phyloP scores from a whole-genome alignment of 2,113 vertebrate genomes.

The Chitala chitala region DNA sequence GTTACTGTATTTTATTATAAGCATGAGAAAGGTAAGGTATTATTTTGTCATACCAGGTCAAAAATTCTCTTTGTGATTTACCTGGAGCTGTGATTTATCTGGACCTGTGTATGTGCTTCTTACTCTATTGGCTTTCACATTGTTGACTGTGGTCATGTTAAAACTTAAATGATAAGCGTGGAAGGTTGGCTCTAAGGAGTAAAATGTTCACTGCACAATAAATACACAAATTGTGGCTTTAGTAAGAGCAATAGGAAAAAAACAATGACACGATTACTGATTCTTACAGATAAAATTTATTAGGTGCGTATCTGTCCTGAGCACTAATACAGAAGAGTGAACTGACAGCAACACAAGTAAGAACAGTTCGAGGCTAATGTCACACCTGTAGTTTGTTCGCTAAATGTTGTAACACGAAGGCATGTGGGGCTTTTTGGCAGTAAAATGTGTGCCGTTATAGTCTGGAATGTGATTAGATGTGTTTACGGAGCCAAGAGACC shows the following conservation, averaged over 20 bases:
- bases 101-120: neutral
- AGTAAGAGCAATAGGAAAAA: too few species aligned
- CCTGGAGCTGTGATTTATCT: neutral
- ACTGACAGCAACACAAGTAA: neutral
- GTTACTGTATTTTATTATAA: neutral
- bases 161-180: neutral
- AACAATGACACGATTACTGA: too few species aligned
- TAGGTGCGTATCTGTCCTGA: too few species aligned
- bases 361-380: too few species aligned
- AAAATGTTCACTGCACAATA: too few species aligned
- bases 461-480: slow-evolving; percentile 11
- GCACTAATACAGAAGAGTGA: neutral
- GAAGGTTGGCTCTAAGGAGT: neutral
- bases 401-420: neutral
- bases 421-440: neutral
- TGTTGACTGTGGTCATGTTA: neutral
- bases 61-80: neutral
- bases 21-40: neutral
- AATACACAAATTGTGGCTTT: neutral
- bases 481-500: neutral
- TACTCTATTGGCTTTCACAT: neutral
- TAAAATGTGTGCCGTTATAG: neutral
- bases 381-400: too few species aligned
- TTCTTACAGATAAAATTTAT: too few species aligned
- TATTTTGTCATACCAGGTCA: too few species aligned